Base-by-base conservation (phyloP, 2,888 invertebrate species). In the Muschampia plurimacula region DNA sequence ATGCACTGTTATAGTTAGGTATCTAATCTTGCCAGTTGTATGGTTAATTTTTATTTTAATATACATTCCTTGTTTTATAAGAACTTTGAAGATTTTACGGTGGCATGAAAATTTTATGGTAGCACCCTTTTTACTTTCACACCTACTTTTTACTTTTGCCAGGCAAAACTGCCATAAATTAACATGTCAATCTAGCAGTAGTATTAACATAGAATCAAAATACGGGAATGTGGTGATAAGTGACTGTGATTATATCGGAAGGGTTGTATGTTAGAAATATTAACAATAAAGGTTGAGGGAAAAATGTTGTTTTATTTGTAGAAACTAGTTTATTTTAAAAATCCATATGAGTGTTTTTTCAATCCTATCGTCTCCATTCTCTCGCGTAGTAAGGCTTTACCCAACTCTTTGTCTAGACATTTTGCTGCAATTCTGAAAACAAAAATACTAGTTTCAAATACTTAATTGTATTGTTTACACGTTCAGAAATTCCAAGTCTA, bases 351-450 rank as follows among this genome's bases (percentile, higher is more conserved):
- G 79, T 90, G 84, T 79, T 92, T 93, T 78, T 92, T 95, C 66
- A 92, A 84, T 67, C 79, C 84, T 41, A 81, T 74, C 68, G 82
- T 84, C 83, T 91, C 88, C 74, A 81, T 76, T 74, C 86, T 82
- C 85, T 97, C 97, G 73, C 95, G 89, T 77, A 95, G 85, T 4
- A 98, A 89, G 28, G 96, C 95, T 78, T 95, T 92, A 70, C 96
- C 95, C 32, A 98, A 89, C 36, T 96, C 95, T 79, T 95, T 91
- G 84, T 98, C 97, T 7, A 98, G 90, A 69, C 95, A 94, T 77
- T 96, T 93, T 0, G 97, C 97, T 73, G 93, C 93, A 41, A 86
- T 82, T 76, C 94, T 94, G 88, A 74, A 88, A 90, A 9, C 15
- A 2, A 52, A 52, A 6, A n/a, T 13, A 49, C 4, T 0, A 32